Evolutionary conservation across 2,888 invertebrate species (phyloP), one percentile per base, ranked within the genome.

Genomic region (Eledona agricola): DNA sequence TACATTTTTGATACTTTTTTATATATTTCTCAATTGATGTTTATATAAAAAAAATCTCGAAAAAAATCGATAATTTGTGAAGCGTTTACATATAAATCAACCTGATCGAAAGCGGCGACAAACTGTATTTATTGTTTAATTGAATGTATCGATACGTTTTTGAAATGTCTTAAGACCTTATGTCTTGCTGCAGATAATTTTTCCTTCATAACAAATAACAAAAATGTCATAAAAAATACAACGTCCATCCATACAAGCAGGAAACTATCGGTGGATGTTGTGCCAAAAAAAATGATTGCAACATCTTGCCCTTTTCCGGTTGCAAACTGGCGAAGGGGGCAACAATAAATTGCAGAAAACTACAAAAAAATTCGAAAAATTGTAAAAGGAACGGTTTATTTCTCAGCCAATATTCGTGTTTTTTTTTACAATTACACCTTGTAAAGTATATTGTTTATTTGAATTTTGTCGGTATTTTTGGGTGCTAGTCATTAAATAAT

Each of bases 161-260:
- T 76, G 75, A 76, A 76, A 72, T 74, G 76, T 73, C 76, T 75
- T 73, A 68, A 73, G 75, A 75, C 74, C 76, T 72, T 75, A 74
- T 74, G 76, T 77, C 76, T 75, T 65, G 71, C 75, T 75, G 72
- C 74, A 65, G 67, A 69, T 65, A 67, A 70, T 72, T 43, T 73
- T 73, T 69, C 66, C 72, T 70, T 71, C 71, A 72, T 73, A 74
- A 74, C 72, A 72, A 69, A 66, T 65, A 68, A 66, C 32, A 71
- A 67, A 64, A 66, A 67, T 67, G 64, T 61, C 59, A 50, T 45
- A 52, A 59, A 61, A 72, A 76, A 73, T 66, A 65, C 72, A 67
- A 66, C 68, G 63, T 58, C 59, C 58, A 57, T 59, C 51, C 20
- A 29, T 40, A 52, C 57, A 55, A 51, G 60, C 51, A 47, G 56